Conservation (phyloP, 1,140 invertebrate genomes). For the Tachypleus tridentatus region DNA sequence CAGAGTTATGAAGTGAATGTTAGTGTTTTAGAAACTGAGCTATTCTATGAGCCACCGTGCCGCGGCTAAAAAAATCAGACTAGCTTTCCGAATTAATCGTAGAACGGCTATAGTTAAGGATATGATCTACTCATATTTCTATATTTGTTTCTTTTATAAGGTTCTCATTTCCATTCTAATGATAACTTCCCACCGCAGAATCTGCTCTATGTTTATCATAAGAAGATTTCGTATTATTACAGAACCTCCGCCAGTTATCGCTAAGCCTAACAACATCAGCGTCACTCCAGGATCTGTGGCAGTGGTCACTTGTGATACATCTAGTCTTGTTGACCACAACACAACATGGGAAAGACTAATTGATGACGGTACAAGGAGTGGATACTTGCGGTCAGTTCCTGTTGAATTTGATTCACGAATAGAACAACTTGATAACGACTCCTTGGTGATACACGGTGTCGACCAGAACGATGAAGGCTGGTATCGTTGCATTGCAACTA, state of each 20-base stretch:
- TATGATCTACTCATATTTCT: no score
- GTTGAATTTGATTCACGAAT: slow-evolving; percentile 12
- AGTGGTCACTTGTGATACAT: slow-evolving; percentile 36
- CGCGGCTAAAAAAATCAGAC: no score
- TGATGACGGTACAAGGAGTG: slow-evolving; percentile 6
- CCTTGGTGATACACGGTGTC: slow-evolving; percentile 29
- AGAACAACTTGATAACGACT: slow-evolving; percentile 20
- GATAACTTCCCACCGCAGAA: no score
- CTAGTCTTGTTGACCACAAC: slow-evolving; percentile 36
- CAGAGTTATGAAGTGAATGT: no score
- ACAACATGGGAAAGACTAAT: slow-evolving; percentile 36
- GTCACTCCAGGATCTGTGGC: slow-evolving; percentile 34
- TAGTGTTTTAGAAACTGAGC: no score
- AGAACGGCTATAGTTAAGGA: no score
- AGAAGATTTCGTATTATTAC: no score
- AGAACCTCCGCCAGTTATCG: slow-evolving; percentile 34
- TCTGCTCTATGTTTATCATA: no score
- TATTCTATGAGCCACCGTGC: no score
- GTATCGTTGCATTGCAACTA: slow-evolving; percentile 39
- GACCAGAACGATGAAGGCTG: slow-evolving; percentile 33
- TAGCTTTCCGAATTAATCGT: no score
- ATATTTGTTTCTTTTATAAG: no score
- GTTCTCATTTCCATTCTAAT: no score
- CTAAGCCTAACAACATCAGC: slow-evolving; percentile 34
- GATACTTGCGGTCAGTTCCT: slow-evolving; percentile 5